Base-by-base conservation (phyloP, 2,888 invertebrate species). In the Dynastes grantii region DNA sequence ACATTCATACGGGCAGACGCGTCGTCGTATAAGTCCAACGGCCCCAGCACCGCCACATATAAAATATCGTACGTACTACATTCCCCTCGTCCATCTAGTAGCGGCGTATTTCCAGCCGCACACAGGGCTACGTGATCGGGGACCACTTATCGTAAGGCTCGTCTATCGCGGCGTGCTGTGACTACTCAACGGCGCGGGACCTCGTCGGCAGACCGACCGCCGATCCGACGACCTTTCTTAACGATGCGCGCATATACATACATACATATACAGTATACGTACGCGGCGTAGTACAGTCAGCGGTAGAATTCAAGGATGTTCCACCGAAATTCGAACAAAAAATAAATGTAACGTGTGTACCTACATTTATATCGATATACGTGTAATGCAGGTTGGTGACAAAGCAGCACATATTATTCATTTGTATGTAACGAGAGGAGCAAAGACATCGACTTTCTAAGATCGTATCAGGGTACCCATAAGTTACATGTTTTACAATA, bases 81-180 rank as follows among this genome's bases (percentile, higher is more conserved):
- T 68, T 8, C 78, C 76, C 70, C 61, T 55, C 64, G 71, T 63
- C 71, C 53, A 71, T 49, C 73, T 58, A 22, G 22, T 63, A 53
- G 78, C 63, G 76, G 71, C 63, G 73, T 73, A 78, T 53, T 75
- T 78, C 63, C 71, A 73, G 77, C 80, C 67, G 76, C 80, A 76
- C 80, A 76, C 64, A 76, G 73, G 76, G 64, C 76, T 80, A 80
- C 80, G 80, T 78, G 80, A 80, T 80, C 80, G 68, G 78, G 76
- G 76, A 75, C 78, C 76, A 70, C 80, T 70, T 80, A 68, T 78
- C 73, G 77, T 73, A 77, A 51, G 77, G 71, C 71, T 77, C 65
- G 73, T 73, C 71, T 71, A 78, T 78, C 64, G 78, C 77, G 77
- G 70, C 78, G 78, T 78, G 78, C 78, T 64, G 68, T 64, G 78